phyloP scores from a whole-genome alignment of 2,888 invertebrate genomes.

The Orchesellides sinensis region DNA sequence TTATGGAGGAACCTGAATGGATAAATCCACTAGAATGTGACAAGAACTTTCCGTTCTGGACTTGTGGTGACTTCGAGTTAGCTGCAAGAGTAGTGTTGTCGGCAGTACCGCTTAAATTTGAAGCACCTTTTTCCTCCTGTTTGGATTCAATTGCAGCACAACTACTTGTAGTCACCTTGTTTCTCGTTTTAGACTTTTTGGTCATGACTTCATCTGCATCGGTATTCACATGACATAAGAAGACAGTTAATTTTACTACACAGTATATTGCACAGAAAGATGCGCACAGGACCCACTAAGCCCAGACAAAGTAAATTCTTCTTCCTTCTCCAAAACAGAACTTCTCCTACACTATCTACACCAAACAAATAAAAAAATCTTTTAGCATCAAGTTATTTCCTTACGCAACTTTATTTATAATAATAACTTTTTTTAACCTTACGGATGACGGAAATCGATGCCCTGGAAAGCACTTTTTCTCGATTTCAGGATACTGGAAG shows the following conservation, averaged over 20 bases:
- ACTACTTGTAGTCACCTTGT: conserved; percentile 40
- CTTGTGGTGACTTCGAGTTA: not conserved
- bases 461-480: no score
- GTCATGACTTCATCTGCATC: conserved; percentile 60
- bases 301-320: no score
- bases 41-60: conserved; percentile 27
- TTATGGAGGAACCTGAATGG: not conserved
- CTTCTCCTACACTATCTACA: no score
- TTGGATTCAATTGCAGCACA: conserved; percentile 22
- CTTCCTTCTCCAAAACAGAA: not conserved
- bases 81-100: not conserved
- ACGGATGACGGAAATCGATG: no score
- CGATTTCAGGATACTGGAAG: no score
- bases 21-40: conserved; percentile 1
- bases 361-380: no score
- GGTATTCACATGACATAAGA: no score
- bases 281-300: no score
- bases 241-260: not conserved
- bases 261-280: no score
- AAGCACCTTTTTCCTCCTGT: not conserved
- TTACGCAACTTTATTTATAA: no score
- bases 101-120: not conserved
- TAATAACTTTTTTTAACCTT: no score
- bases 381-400: no score
- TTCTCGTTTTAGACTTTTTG: conserved; percentile 61